These are phyloP conservation scores for Gymnodraco acuticeps DNA, from an alignment of 2,797 vertebrate genomes.

Conservation along the genomic window DNA sequence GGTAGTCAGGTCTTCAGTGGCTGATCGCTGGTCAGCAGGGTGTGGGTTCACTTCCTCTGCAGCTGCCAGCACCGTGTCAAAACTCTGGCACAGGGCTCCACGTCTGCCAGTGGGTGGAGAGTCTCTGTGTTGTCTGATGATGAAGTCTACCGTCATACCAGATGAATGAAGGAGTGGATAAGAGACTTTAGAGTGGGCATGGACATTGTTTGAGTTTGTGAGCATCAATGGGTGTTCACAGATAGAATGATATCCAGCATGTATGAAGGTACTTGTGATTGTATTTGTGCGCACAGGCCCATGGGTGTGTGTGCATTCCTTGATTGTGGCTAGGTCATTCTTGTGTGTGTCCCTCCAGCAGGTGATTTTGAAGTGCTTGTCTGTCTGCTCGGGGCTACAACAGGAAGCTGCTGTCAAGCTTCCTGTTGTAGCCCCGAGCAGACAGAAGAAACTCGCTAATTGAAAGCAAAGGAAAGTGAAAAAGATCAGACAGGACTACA, in stretches of 20 bases:
- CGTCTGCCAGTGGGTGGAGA: constrained; percentile 68
- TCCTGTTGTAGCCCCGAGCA: constrained; percentile 68
- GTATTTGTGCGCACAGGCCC: constrained; percentile 25
- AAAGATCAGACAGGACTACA: constrained; percentile 12
- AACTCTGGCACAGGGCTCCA: constrained; percentile 48
- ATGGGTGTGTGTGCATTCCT: constrained; percentile 64
- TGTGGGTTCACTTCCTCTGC: constrained; percentile 69
- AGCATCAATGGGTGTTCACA: constrained; percentile 15
- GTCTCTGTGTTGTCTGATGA: constrained; percentile 53
- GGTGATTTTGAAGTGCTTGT: no score
- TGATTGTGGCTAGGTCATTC: constrained; percentile 19
- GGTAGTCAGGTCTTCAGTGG: constrained; percentile 56
- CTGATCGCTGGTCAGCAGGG: constrained; percentile 64
- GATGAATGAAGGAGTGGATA: constrained; percentile 56
- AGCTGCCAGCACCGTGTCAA: constrained; percentile 59
- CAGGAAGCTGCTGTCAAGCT: constrained; percentile 32
- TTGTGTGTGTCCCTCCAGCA: constrained; percentile 59
- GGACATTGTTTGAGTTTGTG: constrained; percentile 27
- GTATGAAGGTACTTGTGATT: constrained; percentile 19
- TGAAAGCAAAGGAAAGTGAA: constrained; percentile 38
- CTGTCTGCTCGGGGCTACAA: no score
- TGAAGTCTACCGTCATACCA: constrained; percentile 58
- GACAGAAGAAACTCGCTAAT: constrained; percentile 28
- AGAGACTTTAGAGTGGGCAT: constrained; percentile 19
- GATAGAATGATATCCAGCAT: constrained; percentile 14